A percentile compares a stretch with the other conserved stretches of the same genome.
Evolutionary conservation across 2,888 invertebrate species (phyloP).

Genomic region (Heliconius hortense): DNA sequence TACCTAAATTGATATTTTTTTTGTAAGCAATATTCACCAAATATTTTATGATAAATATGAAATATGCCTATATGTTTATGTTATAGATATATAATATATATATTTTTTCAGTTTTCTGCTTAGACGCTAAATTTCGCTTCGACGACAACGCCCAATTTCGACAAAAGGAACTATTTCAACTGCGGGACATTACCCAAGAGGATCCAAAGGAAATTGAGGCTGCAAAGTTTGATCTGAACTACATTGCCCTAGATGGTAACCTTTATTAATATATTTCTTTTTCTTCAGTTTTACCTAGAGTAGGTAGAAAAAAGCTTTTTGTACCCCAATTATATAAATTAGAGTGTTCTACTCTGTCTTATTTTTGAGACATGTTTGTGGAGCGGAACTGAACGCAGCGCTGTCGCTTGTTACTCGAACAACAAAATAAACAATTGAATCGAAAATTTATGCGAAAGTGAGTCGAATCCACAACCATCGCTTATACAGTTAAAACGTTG

Average conservation of each 20-base stretch:
- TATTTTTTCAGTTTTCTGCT: slow-evolving; percentile 88
- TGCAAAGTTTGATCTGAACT: slow-evolving; percentile 93
- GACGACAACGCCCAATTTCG: slow-evolving; percentile 97
- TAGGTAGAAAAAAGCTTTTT: neutral
- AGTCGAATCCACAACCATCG: neutral
- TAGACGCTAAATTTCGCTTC: slow-evolving; percentile 97
- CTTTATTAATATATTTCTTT: neutral
- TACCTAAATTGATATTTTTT: no score
- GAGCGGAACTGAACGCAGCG: no score
- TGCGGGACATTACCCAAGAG: slow-evolving; percentile 94
- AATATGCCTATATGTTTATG: no score
- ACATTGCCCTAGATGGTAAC: slow-evolving; percentile 95
- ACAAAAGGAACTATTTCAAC: slow-evolving; percentile 92
- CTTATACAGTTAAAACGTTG: neutral
- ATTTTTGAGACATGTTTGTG: no score
- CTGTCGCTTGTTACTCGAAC: no score
- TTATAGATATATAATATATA: neutral
- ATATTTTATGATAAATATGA: neutral
- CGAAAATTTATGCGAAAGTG: neutral
- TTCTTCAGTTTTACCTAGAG: neutral
- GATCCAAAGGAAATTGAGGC: slow-evolving; percentile 96
- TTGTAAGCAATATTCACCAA: no score
- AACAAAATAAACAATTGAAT: neutral
- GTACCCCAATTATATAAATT: no score
- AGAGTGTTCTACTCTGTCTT: neutral